Evolutionary conservation across 1,140 invertebrate genomes (phyloP).

Genomic region (Anoplolepis gracilipes): DNA sequence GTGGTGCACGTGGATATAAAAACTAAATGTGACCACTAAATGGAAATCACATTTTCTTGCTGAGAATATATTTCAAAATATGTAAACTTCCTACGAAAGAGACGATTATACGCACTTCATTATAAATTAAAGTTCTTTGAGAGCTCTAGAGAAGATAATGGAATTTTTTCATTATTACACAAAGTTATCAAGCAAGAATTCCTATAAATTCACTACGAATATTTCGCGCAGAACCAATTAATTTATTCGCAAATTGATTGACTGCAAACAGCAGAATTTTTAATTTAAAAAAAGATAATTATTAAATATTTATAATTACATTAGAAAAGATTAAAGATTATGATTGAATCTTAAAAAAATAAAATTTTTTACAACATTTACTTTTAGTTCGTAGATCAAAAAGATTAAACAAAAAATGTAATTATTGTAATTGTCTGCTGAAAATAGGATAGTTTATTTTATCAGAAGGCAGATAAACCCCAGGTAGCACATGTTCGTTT

Average conservation of each 20-base stretch:
- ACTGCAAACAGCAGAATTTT: not conserved
- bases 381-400: not conserved
- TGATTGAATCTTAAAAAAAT: not conserved
- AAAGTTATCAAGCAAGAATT: conserved; percentile 29
- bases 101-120: not conserved
- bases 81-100: not conserved
- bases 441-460: conserved; percentile 27
- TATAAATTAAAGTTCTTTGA: conserved; percentile 44
- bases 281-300: not conserved
- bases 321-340: not conserved
- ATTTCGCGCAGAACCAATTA: conserved; percentile 1
- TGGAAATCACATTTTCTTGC: not conserved
- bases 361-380: not conserved
- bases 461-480: not conserved
- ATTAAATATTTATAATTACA: not conserved
- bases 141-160: not conserved
- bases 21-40: not conserved
- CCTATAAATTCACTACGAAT: not conserved
- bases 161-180: conserved; percentile 12
- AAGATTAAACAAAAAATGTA: conserved; percentile 41
- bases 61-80: not conserved
- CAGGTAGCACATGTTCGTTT: no score
- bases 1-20: not conserved
- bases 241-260: not conserved
- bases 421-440: conserved; percentile 7